phyloP scores from a whole-genome alignment of 1,140 invertebrate genomes.

The Meloidogyne floridensis region DNA sequence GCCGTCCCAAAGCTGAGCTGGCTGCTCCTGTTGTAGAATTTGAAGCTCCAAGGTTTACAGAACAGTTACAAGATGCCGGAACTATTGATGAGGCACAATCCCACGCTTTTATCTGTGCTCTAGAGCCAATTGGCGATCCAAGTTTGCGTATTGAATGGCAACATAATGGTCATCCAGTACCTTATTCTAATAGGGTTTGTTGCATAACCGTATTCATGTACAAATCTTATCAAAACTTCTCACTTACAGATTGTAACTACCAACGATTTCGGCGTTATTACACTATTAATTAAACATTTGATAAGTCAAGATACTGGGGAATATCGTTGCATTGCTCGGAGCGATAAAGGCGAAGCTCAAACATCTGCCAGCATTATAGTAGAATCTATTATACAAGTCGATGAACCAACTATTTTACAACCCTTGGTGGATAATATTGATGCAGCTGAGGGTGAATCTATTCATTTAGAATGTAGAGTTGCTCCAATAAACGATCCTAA shows the following conservation, averaged over 20 bases:
- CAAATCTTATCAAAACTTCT: neutral
- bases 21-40: slow-evolving; percentile 53
- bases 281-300: slow-evolving; percentile 89
- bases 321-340: slow-evolving; percentile 78
- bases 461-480: slow-evolving; percentile 90
- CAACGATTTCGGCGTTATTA: slow-evolving; percentile 70
- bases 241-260: neutral
- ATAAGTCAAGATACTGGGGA: slow-evolving; percentile 86
- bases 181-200: slow-evolving; percentile 78
- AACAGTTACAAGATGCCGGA: slow-evolving; percentile 58
- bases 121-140: slow-evolving; percentile 90
- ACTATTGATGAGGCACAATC: slow-evolving; percentile 78
- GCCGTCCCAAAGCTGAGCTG: slow-evolving; percentile 57
- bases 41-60: slow-evolving; percentile 56
- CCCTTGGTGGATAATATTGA: slow-evolving; percentile 78
- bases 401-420: slow-evolving; percentile 68
- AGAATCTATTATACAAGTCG: slow-evolving; percentile 56
- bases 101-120: slow-evolving; percentile 86
- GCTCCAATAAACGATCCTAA: slow-evolving; percentile 93
- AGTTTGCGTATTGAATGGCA: slow-evolving; percentile 93
- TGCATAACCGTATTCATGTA: neutral
- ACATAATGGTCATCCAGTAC: slow-evolving; percentile 82
- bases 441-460: slow-evolving; percentile 83
- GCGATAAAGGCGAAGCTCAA: slow-evolving; percentile 53
- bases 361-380: slow-evolving; percentile 55